A percentile compares a stretch with the other conserved stretches of the same genome.
phyloP scores from a whole-genome alignment of 2,888 invertebrate species.

The Anorthoa munda region DNA sequence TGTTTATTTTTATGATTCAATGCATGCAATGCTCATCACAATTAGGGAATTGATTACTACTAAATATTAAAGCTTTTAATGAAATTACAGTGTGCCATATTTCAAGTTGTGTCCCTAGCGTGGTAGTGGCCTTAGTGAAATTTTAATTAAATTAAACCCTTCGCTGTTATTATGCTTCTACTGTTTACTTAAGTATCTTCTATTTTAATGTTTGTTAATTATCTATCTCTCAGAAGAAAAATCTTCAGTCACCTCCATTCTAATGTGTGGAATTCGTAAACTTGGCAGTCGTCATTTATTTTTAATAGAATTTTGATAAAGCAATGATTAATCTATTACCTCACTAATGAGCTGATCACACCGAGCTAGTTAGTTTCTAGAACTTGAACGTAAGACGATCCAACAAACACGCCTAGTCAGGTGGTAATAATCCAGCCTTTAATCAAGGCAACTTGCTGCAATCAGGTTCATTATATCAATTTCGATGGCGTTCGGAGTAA shows the following conservation, averaged over 20 bases:
- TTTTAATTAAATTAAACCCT: conserved; percentile 56
- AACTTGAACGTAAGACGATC: conserved; percentile 49
- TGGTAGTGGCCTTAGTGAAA: conserved; percentile 51
- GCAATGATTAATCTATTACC: not conserved
- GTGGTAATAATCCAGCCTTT: conserved; percentile 79
- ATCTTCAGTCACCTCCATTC: not conserved
- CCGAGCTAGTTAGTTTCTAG: conserved; percentile 32
- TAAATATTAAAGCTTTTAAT: conserved; percentile 51
- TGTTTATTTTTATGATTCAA: not conserved
- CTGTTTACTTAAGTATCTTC: conserved; percentile 10
- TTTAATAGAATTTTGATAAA: not conserved
- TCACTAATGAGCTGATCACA: conserved; percentile 37
- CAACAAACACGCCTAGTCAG: conserved; percentile 69
- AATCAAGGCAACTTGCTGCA: conserved; percentile 79
- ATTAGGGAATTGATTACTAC: conserved; percentile 32
- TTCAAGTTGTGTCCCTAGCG: conserved; percentile 52
- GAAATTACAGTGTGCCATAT: conserved; percentile 56
- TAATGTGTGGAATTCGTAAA: not conserved
- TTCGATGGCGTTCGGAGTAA: conserved; percentile 60
- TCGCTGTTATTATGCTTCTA: conserved; percentile 24
- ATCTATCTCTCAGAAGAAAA: not conserved
- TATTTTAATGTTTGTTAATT: not conserved
- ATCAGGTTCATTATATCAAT: conserved; percentile 78
- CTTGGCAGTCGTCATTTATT: not conserved
- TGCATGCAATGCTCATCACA: not conserved